Base-by-base conservation (phyloP, 2,888 invertebrate genomes). In the Griposia aprilina region DNA sequence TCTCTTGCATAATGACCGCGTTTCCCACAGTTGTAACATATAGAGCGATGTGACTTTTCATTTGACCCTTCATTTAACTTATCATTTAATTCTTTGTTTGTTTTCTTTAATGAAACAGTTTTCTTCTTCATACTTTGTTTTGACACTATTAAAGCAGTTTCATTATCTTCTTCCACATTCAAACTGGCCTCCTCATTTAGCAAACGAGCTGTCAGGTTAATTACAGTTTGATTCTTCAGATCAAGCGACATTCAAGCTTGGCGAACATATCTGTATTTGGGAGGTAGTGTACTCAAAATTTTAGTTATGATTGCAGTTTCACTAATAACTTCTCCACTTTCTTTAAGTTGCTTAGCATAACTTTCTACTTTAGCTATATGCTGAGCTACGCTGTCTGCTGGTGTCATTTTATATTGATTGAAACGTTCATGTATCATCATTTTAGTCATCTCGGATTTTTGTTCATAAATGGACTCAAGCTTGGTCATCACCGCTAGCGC, bases 351-450 rank as follows among this genome's bases (percentile, higher is more conserved):
- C 11, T 70, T 59, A 11, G 59, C n/a, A n/a, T 23, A 55, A 59
- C n/a, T 15, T 59, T 59, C 65, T n/a, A 65, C n/a, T 45, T 65
- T 45, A n/a, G 55, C 52, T 7, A 65, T 65, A 45, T 65, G 65
- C 8, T 55, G 73, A 30, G 45, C 66, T 0, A 57, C 55, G 5
- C 20, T 66, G 7, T 73, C 52, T 0, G 13, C 36, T 13, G 63
- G n/a, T n/a, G 63, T 52, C 55, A 73, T 55, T 65, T 26, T 65
- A 20, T 73, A 65, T 26, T 73, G 55, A 45, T 73, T 45, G 4
- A 55, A 73, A 55, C 41, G 52, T 1, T 65, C 73, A 8, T 73
- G 73, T 63, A 73, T 8, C 3, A 73, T 41, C 52, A 65, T 66
- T 23, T 45, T 66, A 2, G 13, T 55, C 26, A 74, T 65, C 3